Conservation (phyloP, 1,140 invertebrate genomes). For the Habropoda laboriosa region DNA sequence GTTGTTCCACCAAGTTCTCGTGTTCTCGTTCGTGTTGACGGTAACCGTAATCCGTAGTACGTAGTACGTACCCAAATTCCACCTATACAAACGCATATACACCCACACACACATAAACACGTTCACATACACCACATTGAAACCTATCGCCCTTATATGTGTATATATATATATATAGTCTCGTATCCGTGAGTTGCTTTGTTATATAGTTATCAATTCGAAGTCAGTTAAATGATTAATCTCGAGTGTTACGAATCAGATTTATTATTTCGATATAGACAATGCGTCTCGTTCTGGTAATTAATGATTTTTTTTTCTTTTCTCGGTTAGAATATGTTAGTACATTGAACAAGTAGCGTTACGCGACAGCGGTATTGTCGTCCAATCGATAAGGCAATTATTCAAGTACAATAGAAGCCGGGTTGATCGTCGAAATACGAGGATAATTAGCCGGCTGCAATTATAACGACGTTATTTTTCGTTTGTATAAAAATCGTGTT, state of each 20-base stretch:
- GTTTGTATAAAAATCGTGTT: slow-evolving; percentile 24
- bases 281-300: background rate
- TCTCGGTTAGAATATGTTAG: background rate
- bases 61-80: slow-evolving; percentile 73
- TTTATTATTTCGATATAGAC: background rate
- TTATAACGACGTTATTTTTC: slow-evolving; percentile 17
- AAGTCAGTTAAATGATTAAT: background rate
- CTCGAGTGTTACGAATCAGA: background rate
- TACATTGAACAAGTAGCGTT: background rate
- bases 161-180: too few relatives aligned
- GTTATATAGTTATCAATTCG: background rate
- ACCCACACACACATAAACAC: background rate
- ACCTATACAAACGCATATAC: slow-evolving; percentile 25
- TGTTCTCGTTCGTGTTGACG: slow-evolving; percentile 73
- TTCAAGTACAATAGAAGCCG: slow-evolving; percentile 18
- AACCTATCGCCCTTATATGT: background rate
- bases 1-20: slow-evolving; percentile 77
- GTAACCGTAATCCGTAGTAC: slow-evolving; percentile 78
- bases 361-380: background rate
- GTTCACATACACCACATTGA: background rate
- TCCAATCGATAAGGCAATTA: slow-evolving; percentile 24
- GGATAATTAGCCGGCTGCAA: slow-evolving; percentile 23
- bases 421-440: slow-evolving; percentile 23
- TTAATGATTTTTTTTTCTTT: background rate
- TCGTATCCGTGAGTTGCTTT: background rate